These are phyloP conservation scores for Halocynthia aurantium DNA, from an alignment of 23 tunicate genomes.

Conservation along the genomic window DNA sequence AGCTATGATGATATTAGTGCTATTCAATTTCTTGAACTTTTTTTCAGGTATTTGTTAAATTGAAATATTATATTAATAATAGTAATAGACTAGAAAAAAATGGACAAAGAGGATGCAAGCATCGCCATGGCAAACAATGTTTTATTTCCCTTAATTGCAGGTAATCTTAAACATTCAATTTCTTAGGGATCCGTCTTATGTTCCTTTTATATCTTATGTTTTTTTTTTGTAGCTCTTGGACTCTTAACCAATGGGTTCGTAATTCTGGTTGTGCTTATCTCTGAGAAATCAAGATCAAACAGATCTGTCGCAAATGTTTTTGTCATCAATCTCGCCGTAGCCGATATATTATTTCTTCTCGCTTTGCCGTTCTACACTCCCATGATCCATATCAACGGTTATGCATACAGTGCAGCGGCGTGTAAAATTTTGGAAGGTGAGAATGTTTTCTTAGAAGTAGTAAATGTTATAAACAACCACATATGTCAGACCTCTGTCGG, in stretches of 20 bases:
- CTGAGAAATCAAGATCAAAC: constrained; percentile 53
- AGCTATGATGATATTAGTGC: too few relatives aligned
- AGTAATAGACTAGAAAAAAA: too few relatives aligned
- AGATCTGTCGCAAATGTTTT: constrained; percentile 73
- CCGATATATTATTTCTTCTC: constrained; percentile 65
- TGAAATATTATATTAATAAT: too few relatives aligned
- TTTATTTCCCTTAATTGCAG: constrained; percentile 6
- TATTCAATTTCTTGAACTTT: too few relatives aligned
- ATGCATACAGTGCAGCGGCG: constrained; percentile 19
- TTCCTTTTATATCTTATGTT: background rate
- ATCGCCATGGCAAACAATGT: background rate
- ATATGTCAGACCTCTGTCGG: too few relatives aligned
- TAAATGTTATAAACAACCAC: too few relatives aligned
- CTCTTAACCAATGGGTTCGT: constrained; percentile 63
- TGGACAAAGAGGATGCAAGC: too few relatives aligned
- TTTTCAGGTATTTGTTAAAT: too few relatives aligned
- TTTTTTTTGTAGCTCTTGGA: constrained; percentile 60
- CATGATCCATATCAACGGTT: constrained; percentile 27
- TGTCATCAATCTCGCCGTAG: constrained; percentile 70
- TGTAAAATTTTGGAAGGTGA: constrained; percentile 73
- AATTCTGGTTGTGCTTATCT: constrained; percentile 38
- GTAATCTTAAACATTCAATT: background rate
- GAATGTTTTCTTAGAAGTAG: background rate
- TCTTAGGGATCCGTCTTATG: background rate
- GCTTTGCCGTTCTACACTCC: constrained; percentile 75